Conservation (phyloP, 2,797 vertebrate genomes). For the Saxicola maurus region DNA sequence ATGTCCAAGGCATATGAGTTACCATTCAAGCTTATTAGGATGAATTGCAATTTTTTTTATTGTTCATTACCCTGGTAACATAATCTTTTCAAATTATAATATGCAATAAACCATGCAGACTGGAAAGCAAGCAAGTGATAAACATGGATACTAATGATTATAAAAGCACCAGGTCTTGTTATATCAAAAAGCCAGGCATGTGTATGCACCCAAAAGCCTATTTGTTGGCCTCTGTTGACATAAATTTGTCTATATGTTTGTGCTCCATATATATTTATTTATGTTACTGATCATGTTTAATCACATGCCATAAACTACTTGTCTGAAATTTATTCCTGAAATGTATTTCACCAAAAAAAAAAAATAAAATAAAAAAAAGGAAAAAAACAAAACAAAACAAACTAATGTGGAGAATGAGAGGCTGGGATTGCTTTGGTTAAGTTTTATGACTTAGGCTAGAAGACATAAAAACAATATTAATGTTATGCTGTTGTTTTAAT, state of each 20-base stretch:
- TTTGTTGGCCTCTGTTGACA: background rate
- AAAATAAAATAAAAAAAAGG: no score
- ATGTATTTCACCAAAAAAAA: background rate
- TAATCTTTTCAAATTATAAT: slow-evolving; percentile 61
- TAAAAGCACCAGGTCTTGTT: background rate
- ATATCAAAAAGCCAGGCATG: background rate
- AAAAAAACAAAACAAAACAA: no score
- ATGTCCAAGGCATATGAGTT: slow-evolving; percentile 67
- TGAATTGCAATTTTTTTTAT: slow-evolving; percentile 67
- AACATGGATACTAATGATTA: slow-evolving; percentile 21
- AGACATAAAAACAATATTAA: slow-evolving; percentile 22
- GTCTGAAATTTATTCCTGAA: slow-evolving; percentile 46
- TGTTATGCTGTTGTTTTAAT: slow-evolving; percentile 25
- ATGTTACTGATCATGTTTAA: slow-evolving; percentile 45
- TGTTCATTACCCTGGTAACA: slow-evolving; percentile 66
- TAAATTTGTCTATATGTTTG: background rate
- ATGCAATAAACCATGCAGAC: slow-evolving; percentile 30
- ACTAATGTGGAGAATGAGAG: background rate
- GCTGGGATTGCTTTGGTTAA: slow-evolving; percentile 25
- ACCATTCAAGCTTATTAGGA: slow-evolving; percentile 71
- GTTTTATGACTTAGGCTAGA: slow-evolving; percentile 21
- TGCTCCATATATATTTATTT: slow-evolving; percentile 26
- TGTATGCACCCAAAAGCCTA: background rate
- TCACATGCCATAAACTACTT: slow-evolving; percentile 10
- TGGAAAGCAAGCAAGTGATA: slow-evolving; percentile 26